phyloP scores from a whole-genome alignment of 2,888 invertebrate species.

The Mamestra brassicae region DNA sequence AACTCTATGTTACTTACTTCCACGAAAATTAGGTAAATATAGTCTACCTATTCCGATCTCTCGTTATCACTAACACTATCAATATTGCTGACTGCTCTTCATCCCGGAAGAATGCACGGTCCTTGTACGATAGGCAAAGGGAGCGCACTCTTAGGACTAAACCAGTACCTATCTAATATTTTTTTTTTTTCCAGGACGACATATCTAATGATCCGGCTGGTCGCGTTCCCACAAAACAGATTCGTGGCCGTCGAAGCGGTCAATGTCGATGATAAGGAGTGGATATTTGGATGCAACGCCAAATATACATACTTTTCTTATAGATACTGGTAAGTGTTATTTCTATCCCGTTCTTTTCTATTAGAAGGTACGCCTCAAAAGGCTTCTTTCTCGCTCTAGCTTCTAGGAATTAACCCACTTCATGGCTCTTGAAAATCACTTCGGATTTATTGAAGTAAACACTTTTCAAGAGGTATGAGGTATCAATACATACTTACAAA shows the following conservation, averaged over 20 bases:
- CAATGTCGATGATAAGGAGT: conserved; percentile 93
- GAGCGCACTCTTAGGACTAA: background rate
- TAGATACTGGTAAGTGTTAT: conserved; percentile 91
- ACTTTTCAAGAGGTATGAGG: background rate
- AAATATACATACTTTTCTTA: conserved; percentile 87
- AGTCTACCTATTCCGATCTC: too few relatives aligned
- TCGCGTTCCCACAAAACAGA: conserved; percentile 89
- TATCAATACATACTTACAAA: background rate
- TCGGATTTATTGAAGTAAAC: background rate
- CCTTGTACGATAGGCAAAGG: background rate
- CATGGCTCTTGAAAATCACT: background rate
- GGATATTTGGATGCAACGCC: conserved; percentile 95
- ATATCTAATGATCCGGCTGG: conserved; percentile 92
- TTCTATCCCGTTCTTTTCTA: background rate
- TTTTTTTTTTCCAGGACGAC: conserved; percentile 80
- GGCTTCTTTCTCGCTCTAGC: too few relatives aligned
- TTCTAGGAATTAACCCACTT: background rate
- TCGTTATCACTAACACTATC: too few relatives aligned
- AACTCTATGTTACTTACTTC: too few relatives aligned
- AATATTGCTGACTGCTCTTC: too few relatives aligned
- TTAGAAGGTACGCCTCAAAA: background rate
- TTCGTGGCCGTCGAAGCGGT: conserved; percentile 92
- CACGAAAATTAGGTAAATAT: too few relatives aligned
- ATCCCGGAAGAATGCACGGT: background rate
- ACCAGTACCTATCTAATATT: background rate